Conservation (phyloP, 2,113 vertebrate species). For the Cyprinodon tularosa region DNA sequence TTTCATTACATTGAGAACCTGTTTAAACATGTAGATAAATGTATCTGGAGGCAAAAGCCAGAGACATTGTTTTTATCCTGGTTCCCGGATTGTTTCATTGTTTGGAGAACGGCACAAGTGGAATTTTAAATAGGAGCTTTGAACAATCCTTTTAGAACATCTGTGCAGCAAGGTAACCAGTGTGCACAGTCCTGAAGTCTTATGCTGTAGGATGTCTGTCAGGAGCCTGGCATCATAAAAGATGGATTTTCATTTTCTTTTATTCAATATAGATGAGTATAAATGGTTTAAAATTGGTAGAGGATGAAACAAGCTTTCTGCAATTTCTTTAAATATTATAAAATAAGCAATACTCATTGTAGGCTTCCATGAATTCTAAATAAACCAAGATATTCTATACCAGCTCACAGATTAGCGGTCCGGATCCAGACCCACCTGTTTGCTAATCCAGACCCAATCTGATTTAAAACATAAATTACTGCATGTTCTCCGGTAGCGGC, state of each 20-base stretch:
- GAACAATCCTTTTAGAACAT: conserved; percentile 18
- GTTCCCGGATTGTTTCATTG: conserved; percentile 33
- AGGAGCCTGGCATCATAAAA: background rate
- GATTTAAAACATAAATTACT: too few relatives aligned
- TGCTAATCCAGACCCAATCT: too few relatives aligned
- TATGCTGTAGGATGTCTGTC: background rate
- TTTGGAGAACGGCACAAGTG: conserved; percentile 27
- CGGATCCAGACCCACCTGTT: too few relatives aligned
- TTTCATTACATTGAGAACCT: conserved; percentile 57
- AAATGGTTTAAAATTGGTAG: background rate
- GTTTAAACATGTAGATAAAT: conserved; percentile 54
- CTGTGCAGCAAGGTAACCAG: conserved; percentile 20
- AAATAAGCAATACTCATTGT: background rate
- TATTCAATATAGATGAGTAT: background rate
- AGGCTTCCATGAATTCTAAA: background rate
- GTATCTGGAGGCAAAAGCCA: conserved; percentile 30
- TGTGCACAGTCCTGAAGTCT: background rate
- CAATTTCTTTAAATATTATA: background rate
- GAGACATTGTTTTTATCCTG: conserved; percentile 38
- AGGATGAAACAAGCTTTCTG: background rate
- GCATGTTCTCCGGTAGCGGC: too few relatives aligned
- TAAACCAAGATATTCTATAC: background rate
- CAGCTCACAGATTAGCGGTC: too few relatives aligned
- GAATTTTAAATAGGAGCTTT: conserved; percentile 28
- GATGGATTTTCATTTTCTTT: background rate